Base-by-base conservation (phyloP, 64 coral and sea anemone genomes). In the Pocillopora damicornis region DNA sequence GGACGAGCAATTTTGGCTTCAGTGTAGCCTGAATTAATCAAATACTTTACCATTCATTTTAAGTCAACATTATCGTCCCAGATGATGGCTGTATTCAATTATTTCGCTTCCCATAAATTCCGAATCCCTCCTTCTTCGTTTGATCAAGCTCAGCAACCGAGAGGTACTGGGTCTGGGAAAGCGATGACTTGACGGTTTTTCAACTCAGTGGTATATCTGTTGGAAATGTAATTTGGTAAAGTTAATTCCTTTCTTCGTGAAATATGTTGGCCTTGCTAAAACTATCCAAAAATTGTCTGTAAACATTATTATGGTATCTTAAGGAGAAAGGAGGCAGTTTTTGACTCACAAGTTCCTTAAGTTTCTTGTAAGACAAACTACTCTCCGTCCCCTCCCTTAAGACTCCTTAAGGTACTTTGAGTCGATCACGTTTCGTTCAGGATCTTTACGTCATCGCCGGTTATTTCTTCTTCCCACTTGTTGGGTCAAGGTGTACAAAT, bases 401-500 rank as follows among this genome's bases (percentile, higher is more conserved):
- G 38, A 58, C 57, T 22, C 30, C 34, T 0, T 1, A 56, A 38
- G 20, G 57, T 37, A n/a, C 81, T 85, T 85, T 63, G 22, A 36
- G 11, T 89, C 67, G 65, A 73, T 61, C 67, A 78, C 88, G 77
- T 89, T 89, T 89, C 57, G 35, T 69, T 23, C 66, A 61, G 42
- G 78, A 60, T 83, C 87, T 80, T 77, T 87, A 91, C 94, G 94
- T 95, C 94, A 95, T 88, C 79, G 78, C 78, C 91, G 88, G 91
- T 67, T n/a, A 86, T 95, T 93, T 92, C 87, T 95, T 91, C 87
- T 87, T 96, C 90, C 91, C 94, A 92, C 86, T 96, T 88, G 91
- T 78, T 93, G 94, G 94, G 94, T 90, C 60, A 96, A 90, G 94
- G 30, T 60, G 36, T 71, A 87, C 76, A 35, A 87, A 83, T 23